Percentiles rank a stretch among this genome's conserved stretches.
Conservation (phyloP, 2,888 invertebrate species). For the Epirrhoe tristata region DNA sequence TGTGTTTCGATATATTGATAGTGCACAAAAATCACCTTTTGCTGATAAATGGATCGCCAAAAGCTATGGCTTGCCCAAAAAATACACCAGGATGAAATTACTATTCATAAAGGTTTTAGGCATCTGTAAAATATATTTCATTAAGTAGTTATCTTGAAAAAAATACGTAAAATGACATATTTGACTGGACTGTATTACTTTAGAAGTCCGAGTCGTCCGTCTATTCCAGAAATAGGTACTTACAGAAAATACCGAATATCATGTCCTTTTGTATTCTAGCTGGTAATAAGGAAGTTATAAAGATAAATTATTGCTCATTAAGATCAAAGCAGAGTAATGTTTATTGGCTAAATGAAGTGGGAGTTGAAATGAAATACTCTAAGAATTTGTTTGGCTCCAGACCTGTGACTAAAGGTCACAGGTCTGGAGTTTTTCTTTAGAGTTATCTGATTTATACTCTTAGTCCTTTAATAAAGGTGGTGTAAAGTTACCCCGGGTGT, state of each 20-base stretch:
- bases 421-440: too few species aligned
- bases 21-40: too few species aligned
- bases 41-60: too few species aligned
- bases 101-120: too few species aligned
- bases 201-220: neutral
- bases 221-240: conserved; percentile 11
- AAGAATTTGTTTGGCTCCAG: neutral
- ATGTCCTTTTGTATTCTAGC: conserved; percentile 34
- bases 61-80: too few species aligned
- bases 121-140: too few species aligned
- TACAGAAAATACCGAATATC: conserved; percentile 20
- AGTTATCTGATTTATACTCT: neutral
- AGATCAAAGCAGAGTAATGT: conserved; percentile 41
- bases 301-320: conserved; percentile 46
- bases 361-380: conserved; percentile 23
- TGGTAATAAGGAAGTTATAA: conserved; percentile 46
- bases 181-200: neutral
- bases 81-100: too few species aligned
- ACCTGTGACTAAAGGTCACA: too few species aligned
- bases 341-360: conserved; percentile 30
- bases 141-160: too few species aligned
- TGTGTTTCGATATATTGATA: too few species aligned
- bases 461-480: too few species aligned
- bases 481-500: too few species aligned
- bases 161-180: neutral